These are phyloP conservation scores for Bembecia ichneumoniformis DNA, from an alignment of 2,888 invertebrate genomes.

Conservation along the genomic window DNA sequence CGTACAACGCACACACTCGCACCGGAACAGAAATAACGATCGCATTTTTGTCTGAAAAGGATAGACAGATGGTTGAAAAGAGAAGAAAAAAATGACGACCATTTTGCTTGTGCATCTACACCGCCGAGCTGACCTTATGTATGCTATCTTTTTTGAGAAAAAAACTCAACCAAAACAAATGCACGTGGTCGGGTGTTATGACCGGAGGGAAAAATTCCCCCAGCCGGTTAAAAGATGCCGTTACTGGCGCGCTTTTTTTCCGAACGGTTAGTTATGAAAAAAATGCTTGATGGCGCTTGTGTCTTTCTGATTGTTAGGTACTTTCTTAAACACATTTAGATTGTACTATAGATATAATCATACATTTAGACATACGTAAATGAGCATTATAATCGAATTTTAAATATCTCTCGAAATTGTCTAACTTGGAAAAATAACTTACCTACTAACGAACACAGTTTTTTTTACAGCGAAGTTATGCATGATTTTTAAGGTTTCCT, in stretches of 20 bases:
- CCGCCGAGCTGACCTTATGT: slow-evolving; percentile 59
- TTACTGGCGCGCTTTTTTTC: slow-evolving; percentile 57
- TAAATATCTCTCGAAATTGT: too few relatives aligned
- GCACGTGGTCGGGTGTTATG: slow-evolving; percentile 71
- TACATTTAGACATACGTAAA: too few relatives aligned
- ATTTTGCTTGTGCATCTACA: slow-evolving; percentile 69
- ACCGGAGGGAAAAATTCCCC: slow-evolving; percentile 61
- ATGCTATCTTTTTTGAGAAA: slow-evolving; percentile 65
- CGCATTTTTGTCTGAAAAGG: slow-evolving; percentile 73
- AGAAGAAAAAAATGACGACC: slow-evolving; percentile 73
- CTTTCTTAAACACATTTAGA: too few relatives aligned
- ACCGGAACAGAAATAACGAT: slow-evolving; percentile 74
- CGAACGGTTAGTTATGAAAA: slow-evolving; percentile 52
- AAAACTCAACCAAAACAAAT: slow-evolving; percentile 72
- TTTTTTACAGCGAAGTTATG: too few relatives aligned
- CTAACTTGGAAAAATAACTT: too few relatives aligned
- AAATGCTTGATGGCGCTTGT: slow-evolving; percentile 52
- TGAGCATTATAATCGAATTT: too few relatives aligned
- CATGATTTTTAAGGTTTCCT: too few relatives aligned
- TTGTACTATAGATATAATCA: too few relatives aligned
- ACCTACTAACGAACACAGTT: too few relatives aligned
- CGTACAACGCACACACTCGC: slow-evolving; percentile 63
- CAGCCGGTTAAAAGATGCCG: slow-evolving; percentile 64
- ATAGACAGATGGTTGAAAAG: slow-evolving; percentile 72
- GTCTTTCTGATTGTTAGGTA: slow-evolving; percentile 18